Evolutionary conservation across 1,140 invertebrate genomes (phyloP), one percentile per base, ranked within the genome.

Genomic region (Drosophila kepulauana): DNA sequence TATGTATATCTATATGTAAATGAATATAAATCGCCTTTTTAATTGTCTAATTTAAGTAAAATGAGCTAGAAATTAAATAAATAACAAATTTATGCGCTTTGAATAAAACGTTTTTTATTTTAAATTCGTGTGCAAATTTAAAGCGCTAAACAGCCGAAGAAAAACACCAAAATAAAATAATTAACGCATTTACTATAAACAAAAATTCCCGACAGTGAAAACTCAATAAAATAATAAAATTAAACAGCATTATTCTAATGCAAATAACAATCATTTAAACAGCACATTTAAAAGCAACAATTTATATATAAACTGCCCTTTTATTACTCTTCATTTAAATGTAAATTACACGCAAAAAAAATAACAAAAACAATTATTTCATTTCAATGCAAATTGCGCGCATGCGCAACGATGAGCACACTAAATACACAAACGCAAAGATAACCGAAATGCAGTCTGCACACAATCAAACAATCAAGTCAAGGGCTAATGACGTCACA

Each of bases 51-150:
- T 75, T 48, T 82, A 82, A 82, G 79, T 82, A 81, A 81, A 68
- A 66, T 52, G 67, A 87, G 71, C 63, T 86, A 86, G 82, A 82
- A 81, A 73, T 79, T 79, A 70, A 85, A 86, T 79, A 86, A 86
- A 87, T 56, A 74, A 75, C 82, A 82, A 86, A 86, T 85, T 85
- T 71, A 86, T 85, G 82, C 82, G 33, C 70, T 41, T 73, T 35
- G 46, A 69, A 25, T 25, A 25, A 48, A 20, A 4, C 0, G 11
- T 20, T 13, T 48, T 48, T 43, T n/a, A 43, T 13, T 43, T 13
- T 13, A 43, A 43, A 43, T 4, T 43, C 0, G 35, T 43, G 2
- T 2, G 41, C n/a, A 13, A 43, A 41, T 35, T 35, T 35, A 35
- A 8, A 35, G 20, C 3, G 2, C 1, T 1, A 16, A 16, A 16